A percentile compares a stretch with the other conserved stretches of the same genome.
Conservation (phyloP, 2,888 invertebrate species). For the Trissonchulus latispiculum region DNA sequence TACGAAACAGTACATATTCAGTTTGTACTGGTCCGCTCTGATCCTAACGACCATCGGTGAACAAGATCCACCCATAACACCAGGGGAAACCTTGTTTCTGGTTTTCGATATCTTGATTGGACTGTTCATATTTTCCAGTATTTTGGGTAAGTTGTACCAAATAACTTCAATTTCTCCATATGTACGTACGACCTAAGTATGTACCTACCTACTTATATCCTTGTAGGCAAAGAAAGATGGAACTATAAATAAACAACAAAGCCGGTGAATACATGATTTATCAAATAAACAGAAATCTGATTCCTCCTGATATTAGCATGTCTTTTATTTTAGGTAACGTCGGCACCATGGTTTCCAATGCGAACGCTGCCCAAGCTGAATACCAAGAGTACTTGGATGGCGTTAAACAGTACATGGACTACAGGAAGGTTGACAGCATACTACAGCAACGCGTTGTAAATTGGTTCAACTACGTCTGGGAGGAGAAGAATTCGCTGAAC, state of each 20-base stretch:
- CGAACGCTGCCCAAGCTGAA: slow-evolving; percentile 84
- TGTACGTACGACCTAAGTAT: no score
- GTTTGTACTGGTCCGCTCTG: slow-evolving; percentile 94
- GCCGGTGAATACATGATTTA: no score
- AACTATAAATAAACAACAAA: no score
- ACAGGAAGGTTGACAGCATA: slow-evolving; percentile 56
- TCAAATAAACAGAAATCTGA: no score
- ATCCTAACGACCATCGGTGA: slow-evolving; percentile 89
- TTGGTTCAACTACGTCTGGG: slow-evolving; percentile 75
- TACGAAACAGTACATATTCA: slow-evolving; percentile 70
- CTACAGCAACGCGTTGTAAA: slow-evolving; percentile 68
- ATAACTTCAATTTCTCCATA: not conserved
- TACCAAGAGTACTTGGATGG: slow-evolving; percentile 90
- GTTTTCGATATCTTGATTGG: slow-evolving; percentile 84
- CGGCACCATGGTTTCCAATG: slow-evolving; percentile 72
- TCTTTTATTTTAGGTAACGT: slow-evolving; percentile 62
- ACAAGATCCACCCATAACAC: slow-evolving; percentile 73
- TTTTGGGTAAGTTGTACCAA: slow-evolving; percentile 36
- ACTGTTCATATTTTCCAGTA: slow-evolving; percentile 86
- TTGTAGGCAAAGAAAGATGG: no score
- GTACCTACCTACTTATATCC: no score
- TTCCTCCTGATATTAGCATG: no score
- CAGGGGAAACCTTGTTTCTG: slow-evolving; percentile 80
- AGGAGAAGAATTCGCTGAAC: slow-evolving; percentile 60
- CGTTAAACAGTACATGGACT: slow-evolving; percentile 50